Evolutionary conservation across 2,888 invertebrate genomes (phyloP).

Genomic region (Thecocarcelia acutangulata): DNA sequence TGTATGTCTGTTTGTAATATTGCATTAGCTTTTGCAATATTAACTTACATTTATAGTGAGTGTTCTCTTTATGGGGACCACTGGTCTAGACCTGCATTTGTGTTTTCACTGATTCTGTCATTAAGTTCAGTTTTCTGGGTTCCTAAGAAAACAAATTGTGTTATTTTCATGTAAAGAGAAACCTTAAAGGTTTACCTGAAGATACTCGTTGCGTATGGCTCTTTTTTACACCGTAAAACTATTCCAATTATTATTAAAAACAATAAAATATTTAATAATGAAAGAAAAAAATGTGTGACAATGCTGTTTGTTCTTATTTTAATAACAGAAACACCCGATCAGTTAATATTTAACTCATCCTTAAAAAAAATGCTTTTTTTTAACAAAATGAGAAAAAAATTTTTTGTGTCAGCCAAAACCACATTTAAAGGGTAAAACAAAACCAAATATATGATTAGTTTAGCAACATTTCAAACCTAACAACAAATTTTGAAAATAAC

Average conservation of each 20-base stretch:
- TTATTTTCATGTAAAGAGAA: conserved; percentile 35
- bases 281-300: background rate
- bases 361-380: background rate
- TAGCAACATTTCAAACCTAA: conserved; percentile 28
- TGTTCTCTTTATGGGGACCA: too few species aligned
- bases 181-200: conserved; percentile 66
- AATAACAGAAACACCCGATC: conserved; percentile 21
- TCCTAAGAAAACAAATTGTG: background rate
- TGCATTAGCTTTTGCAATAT: too few species aligned
- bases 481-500: background rate
- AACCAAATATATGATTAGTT: conserved; percentile 8
- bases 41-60: too few species aligned
- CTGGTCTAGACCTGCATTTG: conserved; percentile 49
- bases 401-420: conserved; percentile 25
- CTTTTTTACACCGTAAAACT: background rate
- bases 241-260: conserved; percentile 36
- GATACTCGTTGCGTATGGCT: conserved; percentile 46
- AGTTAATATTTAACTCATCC: conserved; percentile 4
- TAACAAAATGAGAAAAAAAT: background rate
- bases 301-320: conserved; percentile 12
- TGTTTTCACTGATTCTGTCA: background rate
- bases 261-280: conserved; percentile 8
- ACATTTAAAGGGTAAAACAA: conserved; percentile 20
- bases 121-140: conserved; percentile 4
- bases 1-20: too few species aligned